A percentile compares a stretch with the other conserved stretches of the same genome.
phyloP scores from a whole-genome alignment of 2,797 vertebrate genomes.

The Australoheros facetus region DNA sequence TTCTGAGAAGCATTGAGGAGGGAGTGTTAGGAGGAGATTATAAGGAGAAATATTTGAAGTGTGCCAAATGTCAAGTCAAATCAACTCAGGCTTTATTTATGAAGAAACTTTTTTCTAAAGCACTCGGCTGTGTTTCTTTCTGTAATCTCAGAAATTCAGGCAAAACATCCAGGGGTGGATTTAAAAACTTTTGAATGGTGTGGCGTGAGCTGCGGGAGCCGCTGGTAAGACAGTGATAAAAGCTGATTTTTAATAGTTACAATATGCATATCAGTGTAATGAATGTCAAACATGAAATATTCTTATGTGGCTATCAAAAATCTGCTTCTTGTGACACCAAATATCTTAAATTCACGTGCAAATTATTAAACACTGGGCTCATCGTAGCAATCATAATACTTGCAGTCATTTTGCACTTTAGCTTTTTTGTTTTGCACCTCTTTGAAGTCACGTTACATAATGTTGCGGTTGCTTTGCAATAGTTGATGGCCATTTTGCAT shows the following conservation, averaged over 20 bases:
- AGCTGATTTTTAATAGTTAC: neutral
- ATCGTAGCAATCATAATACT: neutral
- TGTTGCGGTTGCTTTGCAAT: neutral
- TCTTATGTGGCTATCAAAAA: neutral
- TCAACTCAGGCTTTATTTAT: slow-evolving; percentile 16
- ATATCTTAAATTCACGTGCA: neutral
- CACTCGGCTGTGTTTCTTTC: slow-evolving; percentile 2
- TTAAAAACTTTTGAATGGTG: slow-evolving; percentile 7
- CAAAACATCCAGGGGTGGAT: neutral
- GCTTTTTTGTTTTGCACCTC: neutral
- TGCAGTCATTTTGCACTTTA: neutral
- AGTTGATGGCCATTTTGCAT: neutral
- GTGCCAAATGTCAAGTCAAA: slow-evolving; percentile 41
- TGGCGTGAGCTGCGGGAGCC: neutral
- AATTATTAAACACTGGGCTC: too few species aligned
- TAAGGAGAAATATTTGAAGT: slow-evolving; percentile 15
- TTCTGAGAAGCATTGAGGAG: neutral
- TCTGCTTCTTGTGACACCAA: neutral
- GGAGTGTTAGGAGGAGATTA: slow-evolving; percentile 27
- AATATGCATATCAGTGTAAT: neutral
- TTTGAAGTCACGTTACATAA: neutral
- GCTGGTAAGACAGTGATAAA: neutral
- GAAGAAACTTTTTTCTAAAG: neutral
- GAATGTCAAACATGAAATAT: neutral
- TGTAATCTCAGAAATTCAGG: slow-evolving; percentile 27